Base-by-base conservation (phyloP, 1,140 invertebrate species). In the Neotoxoptera formosana region DNA sequence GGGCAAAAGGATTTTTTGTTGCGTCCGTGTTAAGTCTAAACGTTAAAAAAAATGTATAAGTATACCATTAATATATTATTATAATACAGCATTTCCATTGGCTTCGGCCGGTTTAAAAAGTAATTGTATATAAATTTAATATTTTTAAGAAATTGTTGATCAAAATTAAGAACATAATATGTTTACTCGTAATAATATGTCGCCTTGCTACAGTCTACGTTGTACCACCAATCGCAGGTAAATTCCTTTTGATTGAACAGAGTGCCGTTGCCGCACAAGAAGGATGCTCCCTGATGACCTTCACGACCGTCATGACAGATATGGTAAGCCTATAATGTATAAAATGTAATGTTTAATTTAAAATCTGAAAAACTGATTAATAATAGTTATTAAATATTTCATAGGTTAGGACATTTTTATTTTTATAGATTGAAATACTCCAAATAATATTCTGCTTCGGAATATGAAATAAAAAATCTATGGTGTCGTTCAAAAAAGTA, bases 171-270 rank as follows among this genome's bases (percentile, higher is more conserved):
- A 36, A 81, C 45, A 48, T 94, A 51, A 17, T 93, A 93, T 94
- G 94, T 94, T 95, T 95, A 97, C 97, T 96, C 96, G 95, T 97
- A 97, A 90, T 96, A 95, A 88, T 95, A 95, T 8, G 96, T 95
- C 45, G 97, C 97, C 94, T 97, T 96, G 20, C 96, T 96, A 94
- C 97, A 98, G 94, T 98, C 97, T 0, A 98, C 98, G 95, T 98
- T 98, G 95, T 98, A 98, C 98, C 98, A 98, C 98, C 98, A 98
- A 95, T 98, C 98, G 94, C 98, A 98, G 47, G 97, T 96, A 94
- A 98, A 98, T 94, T 98, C 97, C 83, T 97, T 96, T 94, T 98
- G 98, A 95, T 98, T 98, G 95, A 98, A 99, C 87, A 98, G 95
- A 0, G 98, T 98, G 0, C 98, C 98, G 94, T 98, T 98, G 9